Evolutionary conservation across 2,113 vertebrate species (phyloP), one percentile per base, ranked within the genome.

Genomic region (Pseudorhombus dupliciocellatus): DNA sequence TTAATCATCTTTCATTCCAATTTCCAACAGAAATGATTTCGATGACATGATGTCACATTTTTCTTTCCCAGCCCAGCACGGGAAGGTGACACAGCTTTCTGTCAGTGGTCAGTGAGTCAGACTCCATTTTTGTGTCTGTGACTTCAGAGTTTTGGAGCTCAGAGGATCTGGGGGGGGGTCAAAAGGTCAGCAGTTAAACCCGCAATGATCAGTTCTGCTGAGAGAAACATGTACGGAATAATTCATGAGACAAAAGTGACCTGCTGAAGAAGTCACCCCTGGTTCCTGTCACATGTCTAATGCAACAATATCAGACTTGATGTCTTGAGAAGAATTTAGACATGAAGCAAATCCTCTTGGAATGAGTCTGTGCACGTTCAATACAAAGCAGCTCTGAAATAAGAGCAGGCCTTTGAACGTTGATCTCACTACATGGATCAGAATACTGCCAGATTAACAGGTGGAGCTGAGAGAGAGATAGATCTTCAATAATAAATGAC

Each of bases 101-200:
- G 6, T 70, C 51, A 65, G 63, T 52, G n/a, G 48, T 66, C 62
- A 7, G 63, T 89, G 82, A 90, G 69, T 88, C 84, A 90, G 51
- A 42, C 50, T 16, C 63, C 80, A 61, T 63, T 78, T 84, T 61
- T 46, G 25, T 59, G 51, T 59, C n/a, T 25, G 68, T 82, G 82
- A 87, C 77, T 48, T 2, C 10, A 42, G 30, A 66, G 59, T 65
- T 56, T 65, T 64, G 55, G 42, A 64, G 51, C 61, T 72, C 40
- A 42, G 34, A 31, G 4, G 54, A 20, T 1, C 15, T 1, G 9
- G 21, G 26, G 52, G 9, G 21, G 26, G 52, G 66, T 31, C 83
- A 63, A 84, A 77, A 78, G 65, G 75, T 78, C 66, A 22, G 30
- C 16, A 34, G 63, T 61, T 34, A 57, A 72, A 64, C 8, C 58